Evolutionary conservation across 2,888 invertebrate genomes (phyloP).

Genomic region (Syritta pipiens): DNA sequence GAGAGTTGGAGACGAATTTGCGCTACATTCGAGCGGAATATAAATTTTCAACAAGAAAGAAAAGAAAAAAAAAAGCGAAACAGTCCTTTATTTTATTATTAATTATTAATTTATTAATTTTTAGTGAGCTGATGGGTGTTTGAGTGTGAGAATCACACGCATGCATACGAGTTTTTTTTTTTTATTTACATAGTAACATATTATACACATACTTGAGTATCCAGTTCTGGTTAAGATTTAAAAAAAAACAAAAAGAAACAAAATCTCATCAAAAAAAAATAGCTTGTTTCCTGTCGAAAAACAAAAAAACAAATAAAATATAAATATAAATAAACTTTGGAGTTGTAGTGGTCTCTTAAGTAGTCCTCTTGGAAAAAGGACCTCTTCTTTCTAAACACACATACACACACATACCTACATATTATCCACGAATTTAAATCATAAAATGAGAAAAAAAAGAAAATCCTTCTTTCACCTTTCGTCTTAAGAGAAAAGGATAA

Average conservation of each 20-base stretch:
- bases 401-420: slow-evolving; percentile 29
- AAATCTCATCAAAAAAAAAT: slow-evolving; percentile 42
- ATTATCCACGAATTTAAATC: slow-evolving; percentile 67
- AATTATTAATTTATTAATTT: slow-evolving; percentile 67
- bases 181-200: slow-evolving; percentile 29
- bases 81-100: slow-evolving; percentile 67
- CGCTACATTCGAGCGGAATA: slow-evolving; percentile 38
- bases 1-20: slow-evolving; percentile 3
- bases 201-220: slow-evolving; percentile 25
- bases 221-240: slow-evolving; percentile 37
- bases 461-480: slow-evolving; percentile 67
- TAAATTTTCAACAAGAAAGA: slow-evolving; percentile 33
- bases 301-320: not conserved
- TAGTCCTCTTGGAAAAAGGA: slow-evolving; percentile 21
- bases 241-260: slow-evolving; percentile 1
- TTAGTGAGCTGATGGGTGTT: slow-evolving; percentile 59
- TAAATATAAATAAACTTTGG: slow-evolving; percentile 14
- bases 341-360: slow-evolving; percentile 57
- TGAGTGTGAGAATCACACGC: slow-evolving; percentile 32
- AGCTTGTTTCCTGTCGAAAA: slow-evolving; percentile 52
- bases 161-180: slow-evolving; percentile 9
- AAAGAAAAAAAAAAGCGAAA: slow-evolving; percentile 22
- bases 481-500: slow-evolving; percentile 64
- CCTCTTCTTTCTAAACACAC: not conserved
- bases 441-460: slow-evolving; percentile 56